A percentile compares a stretch with the other conserved stretches of the same genome.
phyloP scores from a whole-genome alignment of 2,113 vertebrate genomes.

The Barnardius zonarius region DNA sequence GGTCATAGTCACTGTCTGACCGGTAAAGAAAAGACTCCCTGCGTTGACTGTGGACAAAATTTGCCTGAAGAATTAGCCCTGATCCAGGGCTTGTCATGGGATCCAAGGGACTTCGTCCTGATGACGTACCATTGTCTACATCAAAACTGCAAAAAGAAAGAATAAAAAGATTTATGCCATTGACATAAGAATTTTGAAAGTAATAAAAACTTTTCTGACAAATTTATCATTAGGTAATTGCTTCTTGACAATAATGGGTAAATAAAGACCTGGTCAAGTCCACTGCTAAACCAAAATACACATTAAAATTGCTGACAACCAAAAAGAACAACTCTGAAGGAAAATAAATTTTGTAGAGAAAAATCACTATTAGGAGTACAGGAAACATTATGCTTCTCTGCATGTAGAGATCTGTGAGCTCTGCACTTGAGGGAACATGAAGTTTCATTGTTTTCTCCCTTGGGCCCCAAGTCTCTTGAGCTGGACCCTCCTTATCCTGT shows the following conservation, averaged over 20 bases:
- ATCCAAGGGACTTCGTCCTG: slow-evolving; percentile 97
- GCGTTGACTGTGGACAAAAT: slow-evolving; percentile 96
- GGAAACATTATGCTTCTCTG: not conserved
- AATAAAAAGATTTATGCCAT: not conserved
- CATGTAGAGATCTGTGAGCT: not conserved
- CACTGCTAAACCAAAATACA: not conserved
- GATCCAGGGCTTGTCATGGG: slow-evolving; percentile 98
- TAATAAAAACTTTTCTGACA: not conserved
- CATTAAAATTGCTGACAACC: not conserved
- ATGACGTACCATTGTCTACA: slow-evolving; percentile 98
- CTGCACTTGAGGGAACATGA: not conserved
- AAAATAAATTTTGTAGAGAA: not conserved
- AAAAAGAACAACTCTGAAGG: not conserved
- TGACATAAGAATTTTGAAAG: not conserved
- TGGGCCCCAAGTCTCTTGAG: not conserved
- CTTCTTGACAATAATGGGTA: not conserved
- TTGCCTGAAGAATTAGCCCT: slow-evolving; percentile 97
- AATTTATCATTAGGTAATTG: not conserved
- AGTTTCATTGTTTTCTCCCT: not conserved
- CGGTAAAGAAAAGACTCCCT: slow-evolving; percentile 98
- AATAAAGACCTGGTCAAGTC: not conserved
- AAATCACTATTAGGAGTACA: not conserved
- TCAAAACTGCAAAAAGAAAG: slow-evolving; percentile 83
- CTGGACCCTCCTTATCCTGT: not conserved
- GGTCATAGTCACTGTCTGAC: slow-evolving; percentile 98